Evolutionary conservation across 2,888 invertebrate genomes (phyloP), one percentile per base, ranked within the genome.

Genomic region (Amphipoea lucens): DNA sequence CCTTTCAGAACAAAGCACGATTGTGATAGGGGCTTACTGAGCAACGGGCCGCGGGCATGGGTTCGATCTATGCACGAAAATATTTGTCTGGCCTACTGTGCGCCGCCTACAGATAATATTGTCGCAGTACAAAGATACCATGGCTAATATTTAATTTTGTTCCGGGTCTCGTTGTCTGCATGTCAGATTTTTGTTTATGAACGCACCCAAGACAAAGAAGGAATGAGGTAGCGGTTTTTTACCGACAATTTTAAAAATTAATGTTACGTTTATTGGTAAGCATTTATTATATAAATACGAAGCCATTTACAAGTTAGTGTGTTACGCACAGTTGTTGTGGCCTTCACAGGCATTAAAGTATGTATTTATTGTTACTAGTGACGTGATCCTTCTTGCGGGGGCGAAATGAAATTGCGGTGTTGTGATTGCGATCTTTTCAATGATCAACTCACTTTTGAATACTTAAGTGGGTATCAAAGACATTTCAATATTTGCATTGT

Each of bases 391-490:
- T 75, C 83, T 85, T 87, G 95, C 93, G 96, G 95, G 94, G 96
- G 96, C 95, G 95, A 93, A 92, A 95, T 92, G 94, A 95, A 96
- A 95, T 95, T 93, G 93, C 92, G 90, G 91, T 89, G 89, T 89
- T 79, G 90, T 89, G 94, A 94, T 95, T 94, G 92, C 91, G 90
- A 94, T 95, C 94, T 94, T 93, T 94, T 92, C 94, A 94, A 93
- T 94, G 93, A 94, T 94, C 93, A 88, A 89, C 89, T 91, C 92
- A 89, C 91, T 93, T 92, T 92, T 92, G 93, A 90, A 91, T 88
- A 87, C 81, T 82, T 78, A 81, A 86, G 94, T 93, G 91, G 94
- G 94, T 88, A 93, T 89, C 90, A 84, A 83, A 86, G 78, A 89
- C 82, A 87, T 89, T 89, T 79, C 86, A 89, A 90, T 90, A 88